These are phyloP conservation scores for Platyrinchus mystaceus DNA, from an alignment of 2,797 vertebrate species.

Conservation along the genomic window DNA sequence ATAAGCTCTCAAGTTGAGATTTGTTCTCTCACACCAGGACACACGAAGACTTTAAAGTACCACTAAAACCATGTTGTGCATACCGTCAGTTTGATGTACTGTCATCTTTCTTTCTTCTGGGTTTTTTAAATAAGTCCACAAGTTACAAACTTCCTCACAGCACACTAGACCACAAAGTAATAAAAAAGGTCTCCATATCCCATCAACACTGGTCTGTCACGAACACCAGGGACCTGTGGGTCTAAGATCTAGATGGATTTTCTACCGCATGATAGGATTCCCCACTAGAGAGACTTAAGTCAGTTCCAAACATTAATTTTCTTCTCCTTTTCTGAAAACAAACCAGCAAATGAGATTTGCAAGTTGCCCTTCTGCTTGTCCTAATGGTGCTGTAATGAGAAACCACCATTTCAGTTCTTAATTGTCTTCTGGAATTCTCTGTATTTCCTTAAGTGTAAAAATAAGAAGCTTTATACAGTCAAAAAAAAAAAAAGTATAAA, in stretches of 20 bases:
- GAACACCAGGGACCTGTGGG: neutral
- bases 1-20: slow-evolving; percentile 61
- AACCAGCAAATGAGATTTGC: slow-evolving; percentile 8
- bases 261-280: neutral
- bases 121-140: slow-evolving; percentile 24
- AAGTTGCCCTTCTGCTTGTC: slow-evolving; percentile 21
- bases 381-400: slow-evolving; percentile 22
- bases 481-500: slow-evolving; percentile 66
- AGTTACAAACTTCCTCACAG: slow-evolving; percentile 39
- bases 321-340: slow-evolving; percentile 17
- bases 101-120: neutral
- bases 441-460: slow-evolving; percentile 71
- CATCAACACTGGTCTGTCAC: neutral
- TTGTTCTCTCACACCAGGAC: slow-evolving; percentile 40
- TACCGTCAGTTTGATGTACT: slow-evolving; percentile 42
- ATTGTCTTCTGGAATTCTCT: slow-evolving; percentile 25
- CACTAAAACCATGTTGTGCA: slow-evolving; percentile 55
- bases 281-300: neutral
- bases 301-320: slow-evolving; percentile 17
- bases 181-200: neutral
- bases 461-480: slow-evolving; percentile 75
- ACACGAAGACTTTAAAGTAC: slow-evolving; percentile 49
- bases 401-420: slow-evolving; percentile 44
- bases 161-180: slow-evolving; percentile 30
- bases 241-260: neutral